These are phyloP conservation scores for Cherax quadricarinatus DNA, from an alignment of 1,140 invertebrate species.

Conservation along the genomic window DNA sequence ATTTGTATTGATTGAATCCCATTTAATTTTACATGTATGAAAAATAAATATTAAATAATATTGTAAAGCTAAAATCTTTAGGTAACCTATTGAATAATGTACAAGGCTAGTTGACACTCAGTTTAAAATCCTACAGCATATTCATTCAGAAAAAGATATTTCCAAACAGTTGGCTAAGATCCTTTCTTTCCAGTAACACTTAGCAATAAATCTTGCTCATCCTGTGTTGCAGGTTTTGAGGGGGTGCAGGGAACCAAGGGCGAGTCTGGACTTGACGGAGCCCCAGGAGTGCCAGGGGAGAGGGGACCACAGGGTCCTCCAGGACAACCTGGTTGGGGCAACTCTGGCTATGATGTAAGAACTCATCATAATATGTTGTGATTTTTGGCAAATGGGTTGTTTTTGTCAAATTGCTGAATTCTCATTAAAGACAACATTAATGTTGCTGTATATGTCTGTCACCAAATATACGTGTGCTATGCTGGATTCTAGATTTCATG, in stretches of 20 bases:
- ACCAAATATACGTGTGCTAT: neutral
- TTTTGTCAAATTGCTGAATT: neutral
- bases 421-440: neutral
- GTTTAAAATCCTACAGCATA: too few relatives aligned
- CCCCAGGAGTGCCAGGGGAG: constrained; percentile 75
- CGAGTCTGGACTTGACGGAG: constrained; percentile 78
- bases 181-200: too few relatives aligned
- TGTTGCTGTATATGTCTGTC: neutral
- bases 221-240: neutral
- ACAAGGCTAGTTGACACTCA: too few relatives aligned
- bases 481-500: neutral
- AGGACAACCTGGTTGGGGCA: constrained; percentile 65
- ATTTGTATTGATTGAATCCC: too few relatives aligned
- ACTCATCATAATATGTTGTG: neutral
- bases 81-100: too few relatives aligned
- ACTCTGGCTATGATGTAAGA: constrained; percentile 45
- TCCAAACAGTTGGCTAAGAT: too few relatives aligned
- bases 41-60: too few relatives aligned
- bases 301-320: constrained; percentile 74
- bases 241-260: constrained; percentile 78
- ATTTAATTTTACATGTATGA: too few relatives aligned
- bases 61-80: too few relatives aligned
- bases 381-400: neutral
- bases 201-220: neutral
- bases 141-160: too few relatives aligned